Evolutionary conservation across 2,797 vertebrate genomes (phyloP), one percentile per base, ranked within the genome.

Genomic region (Mionectes olivaceus): DNA sequence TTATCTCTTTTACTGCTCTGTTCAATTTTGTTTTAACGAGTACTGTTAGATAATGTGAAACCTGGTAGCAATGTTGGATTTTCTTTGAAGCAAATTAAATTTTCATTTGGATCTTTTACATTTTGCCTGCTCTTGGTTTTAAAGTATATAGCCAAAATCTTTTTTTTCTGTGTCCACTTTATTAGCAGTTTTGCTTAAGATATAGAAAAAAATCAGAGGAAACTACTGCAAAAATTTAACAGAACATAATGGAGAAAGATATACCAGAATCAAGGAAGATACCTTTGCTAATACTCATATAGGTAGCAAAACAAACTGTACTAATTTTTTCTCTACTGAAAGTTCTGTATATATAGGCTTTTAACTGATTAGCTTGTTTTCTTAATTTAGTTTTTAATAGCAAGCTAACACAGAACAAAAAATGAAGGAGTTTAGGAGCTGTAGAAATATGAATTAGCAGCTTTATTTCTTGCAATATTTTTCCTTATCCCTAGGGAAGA

Each of bases 11-110:
- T 80, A 71, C 41, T 64, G 5, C 14, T 80, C 27, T 71, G 43
- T 68, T 89, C 46, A 73, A 27, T 93, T 95, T 80, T 79, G 27
- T 67, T 83, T 91, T 85, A 73, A 59, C 64, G 33, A 80, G 41
- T 60, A 39, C 13, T 64, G 9, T 47, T 77, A 74, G 49, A 85
- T 60, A 83, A 93, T 22, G 30, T 33, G 37, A 81, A 61, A 10
- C 52, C 49, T 82, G 59, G 41, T 50, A 50, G 46, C 35, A 70
- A 46, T 18, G 52, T 7, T 41, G 23, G 28, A 17, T 84, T 85
- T 86, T 7, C 81, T 71, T 67, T 50, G 9, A 85, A 83, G 25
- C 9, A 75, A 79, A 9, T 57, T 70, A 53, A 43, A 49, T 65
- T 87, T 82, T 80, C 8, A 33, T 83, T 83, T 87, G 64, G 32